Conservation (phyloP, 2,888 invertebrate genomes). For the Philereme vetulata region DNA sequence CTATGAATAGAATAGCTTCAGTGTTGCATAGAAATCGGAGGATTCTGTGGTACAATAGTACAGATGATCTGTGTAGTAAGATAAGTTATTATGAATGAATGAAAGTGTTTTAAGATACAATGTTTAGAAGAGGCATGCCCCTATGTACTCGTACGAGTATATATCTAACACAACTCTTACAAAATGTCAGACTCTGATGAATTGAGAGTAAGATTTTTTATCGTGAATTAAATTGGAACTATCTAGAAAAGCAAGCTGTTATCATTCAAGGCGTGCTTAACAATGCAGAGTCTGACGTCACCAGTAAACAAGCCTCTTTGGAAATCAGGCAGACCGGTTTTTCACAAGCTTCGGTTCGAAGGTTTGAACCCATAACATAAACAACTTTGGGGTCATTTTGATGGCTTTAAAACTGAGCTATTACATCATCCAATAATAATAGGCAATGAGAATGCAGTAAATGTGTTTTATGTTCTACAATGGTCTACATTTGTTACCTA, state of each 20-base stretch:
- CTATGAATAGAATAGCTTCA: conserved; percentile 14
- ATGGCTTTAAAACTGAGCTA: conserved; percentile 27
- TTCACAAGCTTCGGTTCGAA: conserved; percentile 19
- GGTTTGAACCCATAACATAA: conserved; percentile 32
- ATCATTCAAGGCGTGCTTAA: conserved; percentile 2
- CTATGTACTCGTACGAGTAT: too few relatives aligned
- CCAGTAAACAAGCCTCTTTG: conserved; percentile 34
- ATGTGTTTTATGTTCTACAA: conserved; percentile 9
- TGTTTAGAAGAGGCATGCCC: too few relatives aligned
- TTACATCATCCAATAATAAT: conserved; percentile 24
- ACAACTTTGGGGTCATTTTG: conserved; percentile 34
- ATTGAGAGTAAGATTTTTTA: background rate
- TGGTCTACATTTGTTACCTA: conserved; percentile 5
- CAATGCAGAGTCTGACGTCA: conserved; percentile 39
- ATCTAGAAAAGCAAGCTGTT: conserved; percentile 3
- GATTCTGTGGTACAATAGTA: background rate
- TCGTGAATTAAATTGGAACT: background rate
- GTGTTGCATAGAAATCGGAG: conserved; percentile 1
- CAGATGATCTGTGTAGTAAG: background rate
- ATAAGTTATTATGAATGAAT: background rate
- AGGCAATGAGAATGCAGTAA: conserved; percentile 18
- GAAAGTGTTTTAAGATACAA: too few relatives aligned
- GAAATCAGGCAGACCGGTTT: conserved; percentile 44
- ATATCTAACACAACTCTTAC: too few relatives aligned
- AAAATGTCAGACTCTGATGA: background rate